These are phyloP conservation scores for Meleagris gallopavo DNA, from an alignment of 2,113 vertebrate species.

Conservation along the genomic window DNA sequence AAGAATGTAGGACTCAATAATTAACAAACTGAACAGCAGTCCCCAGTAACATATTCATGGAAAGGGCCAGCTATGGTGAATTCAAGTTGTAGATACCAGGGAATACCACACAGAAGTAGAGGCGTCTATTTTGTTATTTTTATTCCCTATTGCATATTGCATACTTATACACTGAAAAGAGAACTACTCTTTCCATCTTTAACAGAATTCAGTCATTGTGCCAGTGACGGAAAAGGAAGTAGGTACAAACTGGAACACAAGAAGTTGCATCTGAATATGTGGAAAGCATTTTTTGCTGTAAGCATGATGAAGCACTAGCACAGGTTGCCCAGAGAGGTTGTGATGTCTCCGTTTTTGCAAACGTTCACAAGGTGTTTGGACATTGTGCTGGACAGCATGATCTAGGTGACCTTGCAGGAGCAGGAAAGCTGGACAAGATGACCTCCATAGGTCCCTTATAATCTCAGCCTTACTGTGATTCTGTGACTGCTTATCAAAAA, in stretches of 20 bases:
- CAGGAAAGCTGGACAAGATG: neutral
- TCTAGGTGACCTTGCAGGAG: neutral
- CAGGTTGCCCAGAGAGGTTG: neutral
- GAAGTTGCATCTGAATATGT: neutral
- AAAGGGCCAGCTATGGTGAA: neutral
- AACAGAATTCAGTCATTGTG: neutral
- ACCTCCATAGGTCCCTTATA: neutral
- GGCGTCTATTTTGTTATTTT: neutral
- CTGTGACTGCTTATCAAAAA: neutral
- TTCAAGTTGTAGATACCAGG: neutral
- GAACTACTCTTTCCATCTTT: neutral
- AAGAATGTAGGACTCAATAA: neutral
- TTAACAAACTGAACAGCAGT: neutral
- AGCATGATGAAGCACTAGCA: rapidly evolving
- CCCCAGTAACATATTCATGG: neutral
- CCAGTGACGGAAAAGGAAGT: neutral
- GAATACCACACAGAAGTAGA: neutral
- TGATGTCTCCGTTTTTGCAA: neutral
- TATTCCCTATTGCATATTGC: neutral
- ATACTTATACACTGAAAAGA: neutral
- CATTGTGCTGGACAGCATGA: neutral
- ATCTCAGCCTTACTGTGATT: neutral
- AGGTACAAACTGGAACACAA: neutral
- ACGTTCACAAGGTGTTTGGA: neutral
- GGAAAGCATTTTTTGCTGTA: neutral